Evolutionary conservation across 2,888 invertebrate species (phyloP), one percentile per base, ranked within the genome.

Genomic region (Rugalucina vietnamica): DNA sequence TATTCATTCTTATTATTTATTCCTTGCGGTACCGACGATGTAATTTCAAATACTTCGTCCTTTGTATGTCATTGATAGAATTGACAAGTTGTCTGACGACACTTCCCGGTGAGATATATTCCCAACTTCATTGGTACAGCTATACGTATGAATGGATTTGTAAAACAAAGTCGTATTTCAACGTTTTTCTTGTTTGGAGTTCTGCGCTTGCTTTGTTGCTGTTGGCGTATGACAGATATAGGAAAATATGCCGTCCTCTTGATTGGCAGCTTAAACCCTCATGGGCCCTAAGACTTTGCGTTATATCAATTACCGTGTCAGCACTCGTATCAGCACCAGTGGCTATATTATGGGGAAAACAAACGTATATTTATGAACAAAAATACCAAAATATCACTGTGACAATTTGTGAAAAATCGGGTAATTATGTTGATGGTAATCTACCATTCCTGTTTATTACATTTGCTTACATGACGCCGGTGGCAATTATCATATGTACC

Each of bases 221-320:
- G 2, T 87, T 91, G 39, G 89, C 91, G 1, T 81, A 88, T 54
- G 91, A 91, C 57, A 73, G 92, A 4, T 91, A 88, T 76, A 72
- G 88, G 50, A 91, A 91, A 73, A 85, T 92, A 21, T 90, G 92
- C 43, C 84, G 80, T 24, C 92, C 92, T 0, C 73, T 91, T 8
- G 57, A 73, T 21, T 74, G 84, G 80, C 84, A 84, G 49, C 74
- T 84, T 21, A 76, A 76, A 37, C 71, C 80, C 10, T 43, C 54
- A 34, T 39, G 39, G 12, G 80, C 84, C 0, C 49, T 36, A 0
- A 60, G 74, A 24, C 54, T 80, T 14, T 80, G 79, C 49, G 8
- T 77, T n/a, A 29, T 70, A 0, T 29, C 60, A 34, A 24, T 84
- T 14, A 1, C 39, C 8, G 73, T 80, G 2, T 39, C 84, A 12